These are phyloP conservation scores for Colius striatus DNA, from an alignment of 2,113 vertebrate genomes.

Conservation along the genomic window DNA sequence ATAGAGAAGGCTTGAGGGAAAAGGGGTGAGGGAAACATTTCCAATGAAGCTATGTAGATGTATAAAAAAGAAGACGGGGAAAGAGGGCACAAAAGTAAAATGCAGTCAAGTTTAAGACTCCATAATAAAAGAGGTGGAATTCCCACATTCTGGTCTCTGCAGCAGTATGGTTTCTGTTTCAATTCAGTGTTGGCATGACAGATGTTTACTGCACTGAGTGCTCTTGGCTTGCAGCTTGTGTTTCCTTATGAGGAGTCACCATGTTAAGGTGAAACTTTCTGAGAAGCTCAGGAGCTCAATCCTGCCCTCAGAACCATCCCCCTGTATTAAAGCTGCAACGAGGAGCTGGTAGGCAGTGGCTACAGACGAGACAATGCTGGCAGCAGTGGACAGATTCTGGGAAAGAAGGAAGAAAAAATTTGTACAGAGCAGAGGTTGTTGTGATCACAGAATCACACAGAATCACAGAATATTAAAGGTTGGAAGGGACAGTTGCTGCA, in stretches of 20 bases:
- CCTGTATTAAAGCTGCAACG: neutral
- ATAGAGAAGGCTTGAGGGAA: neutral
- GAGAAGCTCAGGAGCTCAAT: rapidly evolving
- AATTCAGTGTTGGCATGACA: neutral
- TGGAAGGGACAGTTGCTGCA: neutral
- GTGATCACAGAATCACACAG: neutral
- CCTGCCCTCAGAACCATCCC: neutral
- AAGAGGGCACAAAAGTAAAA: neutral
- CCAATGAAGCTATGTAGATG: neutral
- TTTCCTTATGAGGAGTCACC: neutral
- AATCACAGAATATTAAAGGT: too few species aligned
- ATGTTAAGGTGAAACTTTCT: neutral
- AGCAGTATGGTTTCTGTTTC: neutral
- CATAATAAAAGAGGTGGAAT: neutral
- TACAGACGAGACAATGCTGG: neutral
- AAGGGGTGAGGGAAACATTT: neutral
- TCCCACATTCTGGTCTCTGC: neutral
- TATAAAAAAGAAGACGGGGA: neutral
- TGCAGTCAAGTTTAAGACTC: neutral
- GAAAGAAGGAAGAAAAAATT: neutral
- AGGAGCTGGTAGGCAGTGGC: neutral
- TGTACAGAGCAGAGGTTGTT: neutral
- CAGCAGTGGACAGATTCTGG: rapidly evolving
- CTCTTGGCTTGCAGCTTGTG: neutral
- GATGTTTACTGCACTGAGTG: rapidly evolving